These are phyloP conservation scores for Montipora efflorescens DNA, from an alignment of 64 coral and sea anemone species.

Conservation along the genomic window DNA sequence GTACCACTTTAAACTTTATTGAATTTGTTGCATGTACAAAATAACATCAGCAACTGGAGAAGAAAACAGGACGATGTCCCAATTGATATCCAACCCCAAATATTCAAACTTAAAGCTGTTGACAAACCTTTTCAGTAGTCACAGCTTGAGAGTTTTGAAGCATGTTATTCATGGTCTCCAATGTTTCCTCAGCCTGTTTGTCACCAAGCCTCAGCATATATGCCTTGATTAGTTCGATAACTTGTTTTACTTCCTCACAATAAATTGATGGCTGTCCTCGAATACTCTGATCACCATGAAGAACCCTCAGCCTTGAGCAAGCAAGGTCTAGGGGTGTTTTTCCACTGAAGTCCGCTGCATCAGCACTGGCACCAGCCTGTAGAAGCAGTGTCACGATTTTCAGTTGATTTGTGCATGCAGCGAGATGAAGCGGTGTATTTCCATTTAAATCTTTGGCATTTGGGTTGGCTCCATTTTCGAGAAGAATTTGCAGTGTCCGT, in stretches of 20 bases:
- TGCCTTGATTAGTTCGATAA: slow-evolving; percentile 89
- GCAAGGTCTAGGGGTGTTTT: slow-evolving; percentile 93
- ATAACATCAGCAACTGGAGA: too few species aligned
- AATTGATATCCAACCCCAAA: too few species aligned
- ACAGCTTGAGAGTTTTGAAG: slow-evolving; percentile 62
- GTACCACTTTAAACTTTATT: too few species aligned
- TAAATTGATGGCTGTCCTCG: slow-evolving; percentile 62
- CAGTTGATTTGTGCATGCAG: slow-evolving; percentile 92
- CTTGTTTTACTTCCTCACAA: slow-evolving; percentile 80
- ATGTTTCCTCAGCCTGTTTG: slow-evolving; percentile 67
- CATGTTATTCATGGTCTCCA: slow-evolving; percentile 71
- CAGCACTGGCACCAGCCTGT: slow-evolving; percentile 74
- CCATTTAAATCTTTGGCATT: slow-evolving; percentile 97
- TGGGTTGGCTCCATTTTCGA: slow-evolving; percentile 88
- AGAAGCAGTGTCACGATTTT: slow-evolving; percentile 86
- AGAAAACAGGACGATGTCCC: too few species aligned
- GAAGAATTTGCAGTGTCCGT: slow-evolving; percentile 63
- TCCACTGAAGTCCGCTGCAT: slow-evolving; percentile 80
- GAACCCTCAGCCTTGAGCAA: slow-evolving; percentile 78
- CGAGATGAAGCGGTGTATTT: slow-evolving; percentile 98
- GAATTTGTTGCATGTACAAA: too few species aligned
- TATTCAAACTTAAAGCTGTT: neutral
- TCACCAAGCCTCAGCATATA: slow-evolving; percentile 77
- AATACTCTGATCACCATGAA: slow-evolving; percentile 65
- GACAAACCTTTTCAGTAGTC: slow-evolving; percentile 85